Evolutionary conservation across 2,888 invertebrate species (phyloP).

Genomic region (Leptopilina syphax): DNA sequence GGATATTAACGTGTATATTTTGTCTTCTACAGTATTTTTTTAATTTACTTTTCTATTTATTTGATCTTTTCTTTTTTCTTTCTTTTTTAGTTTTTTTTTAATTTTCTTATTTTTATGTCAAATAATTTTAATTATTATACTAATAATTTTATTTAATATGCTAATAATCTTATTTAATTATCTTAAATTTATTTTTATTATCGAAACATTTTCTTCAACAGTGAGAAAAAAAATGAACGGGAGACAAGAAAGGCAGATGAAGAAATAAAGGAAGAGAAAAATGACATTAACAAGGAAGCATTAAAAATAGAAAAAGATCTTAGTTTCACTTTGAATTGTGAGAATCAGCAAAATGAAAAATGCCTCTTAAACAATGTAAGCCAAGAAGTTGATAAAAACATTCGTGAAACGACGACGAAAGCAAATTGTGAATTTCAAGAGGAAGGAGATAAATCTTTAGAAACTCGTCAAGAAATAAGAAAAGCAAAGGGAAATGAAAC

Average conservation of each 20-base stretch:
- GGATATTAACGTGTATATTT: conserved; percentile 56
- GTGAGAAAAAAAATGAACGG: conserved; percentile 56
- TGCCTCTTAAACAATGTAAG: background rate
- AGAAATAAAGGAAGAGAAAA: conserved; percentile 58
- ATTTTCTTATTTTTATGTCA: background rate
- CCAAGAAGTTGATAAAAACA: background rate
- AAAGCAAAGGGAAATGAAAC: background rate
- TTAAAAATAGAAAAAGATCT: conserved; percentile 8
- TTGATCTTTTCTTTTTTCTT: too few species aligned
- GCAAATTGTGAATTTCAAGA: background rate
- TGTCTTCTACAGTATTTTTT: background rate
- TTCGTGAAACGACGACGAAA: background rate
- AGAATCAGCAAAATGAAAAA: background rate
- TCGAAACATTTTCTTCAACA: conserved; percentile 42
- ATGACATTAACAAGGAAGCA: conserved; percentile 51
- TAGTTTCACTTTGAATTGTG: background rate
- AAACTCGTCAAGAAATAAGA: background rate
- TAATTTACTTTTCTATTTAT: background rate
- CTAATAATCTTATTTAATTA: background rate
- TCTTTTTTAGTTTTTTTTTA: too few species aligned
- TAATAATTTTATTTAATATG: background rate
- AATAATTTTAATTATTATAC: background rate
- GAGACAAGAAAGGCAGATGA: conserved; percentile 59
- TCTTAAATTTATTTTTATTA: background rate
- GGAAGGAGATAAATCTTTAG: background rate